Evolutionary conservation across 2,113 vertebrate species (phyloP).

Genomic region (Sebastes schlegelii): DNA sequence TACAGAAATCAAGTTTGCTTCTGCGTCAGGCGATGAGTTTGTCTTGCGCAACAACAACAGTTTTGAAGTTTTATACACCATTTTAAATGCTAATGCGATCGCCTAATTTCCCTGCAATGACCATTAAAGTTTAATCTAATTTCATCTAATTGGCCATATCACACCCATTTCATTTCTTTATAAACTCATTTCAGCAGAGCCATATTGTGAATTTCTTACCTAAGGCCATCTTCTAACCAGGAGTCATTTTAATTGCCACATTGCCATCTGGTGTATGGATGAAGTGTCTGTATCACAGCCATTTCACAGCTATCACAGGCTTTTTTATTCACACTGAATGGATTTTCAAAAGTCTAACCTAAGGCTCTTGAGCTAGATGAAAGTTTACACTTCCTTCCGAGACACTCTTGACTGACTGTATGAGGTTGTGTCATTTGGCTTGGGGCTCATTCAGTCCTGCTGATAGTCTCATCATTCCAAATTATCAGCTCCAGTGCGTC

Average conservation of each 20-base stretch:
- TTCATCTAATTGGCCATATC: constrained; percentile 54
- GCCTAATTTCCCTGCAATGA: constrained; percentile 34
- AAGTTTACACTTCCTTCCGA: constrained; percentile 2
- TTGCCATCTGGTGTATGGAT: constrained; percentile 60
- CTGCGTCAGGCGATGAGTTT: not conserved
- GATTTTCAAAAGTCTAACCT: constrained; percentile 31
- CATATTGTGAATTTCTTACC: constrained; percentile 48
- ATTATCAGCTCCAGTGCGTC: not conserved
- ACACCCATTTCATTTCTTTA: constrained; percentile 44
- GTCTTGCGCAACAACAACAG: constrained; percentile 5
- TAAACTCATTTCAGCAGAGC: constrained; percentile 35
- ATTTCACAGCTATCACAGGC: constrained; percentile 7
- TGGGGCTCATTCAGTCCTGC: not conserved
- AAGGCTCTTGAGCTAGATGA: constrained; percentile 10
- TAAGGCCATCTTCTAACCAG: constrained; percentile 38
- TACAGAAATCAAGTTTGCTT: not conserved
- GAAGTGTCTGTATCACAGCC: constrained; percentile 26
- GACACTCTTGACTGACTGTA: not conserved
- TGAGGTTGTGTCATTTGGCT: not conserved
- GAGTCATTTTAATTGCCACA: constrained; percentile 51
- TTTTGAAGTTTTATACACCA: not conserved
- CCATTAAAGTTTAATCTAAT: constrained; percentile 52
- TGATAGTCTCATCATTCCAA: not conserved
- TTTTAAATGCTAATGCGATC: constrained; percentile 24
- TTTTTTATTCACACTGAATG: not conserved